Conservation (phyloP, 2,113 vertebrate genomes). For the Oreochromis spilurus region DNA sequence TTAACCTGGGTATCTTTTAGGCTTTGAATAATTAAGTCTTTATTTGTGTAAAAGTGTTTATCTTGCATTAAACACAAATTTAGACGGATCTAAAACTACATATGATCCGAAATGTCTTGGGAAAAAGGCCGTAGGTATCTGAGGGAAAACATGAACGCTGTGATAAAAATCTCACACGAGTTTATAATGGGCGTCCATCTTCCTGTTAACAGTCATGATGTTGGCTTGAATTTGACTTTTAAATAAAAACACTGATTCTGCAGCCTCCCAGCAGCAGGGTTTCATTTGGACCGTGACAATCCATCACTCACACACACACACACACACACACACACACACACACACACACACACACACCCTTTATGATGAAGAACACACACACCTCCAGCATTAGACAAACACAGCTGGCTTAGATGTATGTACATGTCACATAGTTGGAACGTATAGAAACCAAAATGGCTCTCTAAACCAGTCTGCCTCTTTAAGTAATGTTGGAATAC, state of each 20-base stretch:
- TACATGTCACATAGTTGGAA: conserved; percentile 44
- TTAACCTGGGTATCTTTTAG: background rate
- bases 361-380: conserved; percentile 29
- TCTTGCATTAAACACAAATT: background rate
- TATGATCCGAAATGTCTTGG: background rate
- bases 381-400: conserved; percentile 38
- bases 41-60: background rate
- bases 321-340: background rate
- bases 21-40: background rate
- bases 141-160: background rate
- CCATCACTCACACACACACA: conserved; percentile 1
- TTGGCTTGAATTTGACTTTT: background rate
- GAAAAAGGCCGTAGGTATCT: background rate
- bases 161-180: background rate
- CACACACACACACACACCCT: background rate
- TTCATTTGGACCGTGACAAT: conserved; percentile 42
- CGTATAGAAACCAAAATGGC: conserved; percentile 21
- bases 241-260: conserved; percentile 18
- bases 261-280: conserved; percentile 20
- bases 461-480: background rate
- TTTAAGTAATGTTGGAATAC: background rate
- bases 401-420: conserved; percentile 46
- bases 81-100: background rate
- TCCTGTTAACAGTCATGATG: background rate
- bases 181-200: background rate